phyloP scores from a whole-genome alignment of 2,113 vertebrate species.

The Brachypteracias leptosomus region DNA sequence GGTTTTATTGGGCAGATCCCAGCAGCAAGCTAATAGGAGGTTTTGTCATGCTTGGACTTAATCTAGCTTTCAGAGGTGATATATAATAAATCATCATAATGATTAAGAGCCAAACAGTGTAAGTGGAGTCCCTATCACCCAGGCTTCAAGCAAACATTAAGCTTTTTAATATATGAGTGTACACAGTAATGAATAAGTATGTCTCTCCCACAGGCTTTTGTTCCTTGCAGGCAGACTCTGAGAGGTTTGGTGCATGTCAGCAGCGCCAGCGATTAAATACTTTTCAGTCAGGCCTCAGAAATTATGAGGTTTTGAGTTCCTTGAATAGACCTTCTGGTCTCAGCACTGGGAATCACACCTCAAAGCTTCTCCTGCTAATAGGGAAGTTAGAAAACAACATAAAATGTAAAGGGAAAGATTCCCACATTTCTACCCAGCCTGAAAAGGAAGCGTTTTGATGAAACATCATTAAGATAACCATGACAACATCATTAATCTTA shows the following conservation, averaged over 20 bases:
- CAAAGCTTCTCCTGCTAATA: background rate
- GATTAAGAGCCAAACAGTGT: background rate
- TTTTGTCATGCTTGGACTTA: background rate
- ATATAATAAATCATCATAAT: constrained; percentile 1
- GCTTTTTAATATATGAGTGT: background rate
- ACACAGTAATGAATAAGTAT: background rate
- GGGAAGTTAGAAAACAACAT: background rate
- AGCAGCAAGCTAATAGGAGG: background rate
- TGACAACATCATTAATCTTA: background rate
- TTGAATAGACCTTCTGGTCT: background rate
- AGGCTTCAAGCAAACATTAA: constrained; percentile 8
- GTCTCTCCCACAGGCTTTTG: background rate
- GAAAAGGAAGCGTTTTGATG: background rate
- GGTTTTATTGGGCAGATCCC: background rate
- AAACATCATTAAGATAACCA: background rate
- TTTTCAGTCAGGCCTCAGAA: background rate
- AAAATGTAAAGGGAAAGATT: background rate
- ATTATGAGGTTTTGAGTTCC: background rate
- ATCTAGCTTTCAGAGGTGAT: background rate
- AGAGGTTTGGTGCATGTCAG: background rate
- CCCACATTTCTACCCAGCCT: background rate
- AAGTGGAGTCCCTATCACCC: background rate
- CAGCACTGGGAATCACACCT: background rate
- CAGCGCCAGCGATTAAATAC: background rate
- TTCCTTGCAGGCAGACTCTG: background rate